Evolutionary conservation across 2,797 vertebrate genomes (phyloP).

Genomic region (Morus bassanus): DNA sequence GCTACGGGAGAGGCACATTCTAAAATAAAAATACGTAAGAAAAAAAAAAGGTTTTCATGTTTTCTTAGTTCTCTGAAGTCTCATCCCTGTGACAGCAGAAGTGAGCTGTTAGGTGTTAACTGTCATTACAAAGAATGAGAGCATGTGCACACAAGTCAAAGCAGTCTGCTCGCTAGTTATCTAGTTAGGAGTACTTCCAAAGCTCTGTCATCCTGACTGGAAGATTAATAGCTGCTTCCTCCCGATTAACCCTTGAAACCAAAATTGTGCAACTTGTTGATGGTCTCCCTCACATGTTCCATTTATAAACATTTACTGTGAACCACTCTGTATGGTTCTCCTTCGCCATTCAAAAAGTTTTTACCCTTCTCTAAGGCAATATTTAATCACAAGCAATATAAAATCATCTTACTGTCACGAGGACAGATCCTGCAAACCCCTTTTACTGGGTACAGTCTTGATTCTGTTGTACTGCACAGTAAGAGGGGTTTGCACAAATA

Average conservation of each 20-base stretch:
- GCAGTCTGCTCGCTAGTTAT: background rate
- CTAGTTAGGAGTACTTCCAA: background rate
- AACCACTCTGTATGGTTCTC: background rate
- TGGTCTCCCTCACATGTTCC: background rate
- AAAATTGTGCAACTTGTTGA: background rate
- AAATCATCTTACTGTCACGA: background rate
- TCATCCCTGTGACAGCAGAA: background rate
- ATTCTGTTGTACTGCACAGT: background rate
- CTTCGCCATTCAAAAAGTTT: background rate
- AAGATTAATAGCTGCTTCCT: constrained; percentile 18
- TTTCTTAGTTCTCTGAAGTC: background rate
- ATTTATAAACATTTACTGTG: background rate
- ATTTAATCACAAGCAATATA: background rate
- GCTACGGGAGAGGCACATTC: background rate
- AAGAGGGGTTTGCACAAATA: constrained; percentile 11
- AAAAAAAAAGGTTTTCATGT: background rate
- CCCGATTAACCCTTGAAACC: background rate
- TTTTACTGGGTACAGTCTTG: background rate
- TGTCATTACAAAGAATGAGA: background rate
- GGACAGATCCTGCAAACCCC: background rate
- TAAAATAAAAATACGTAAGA: background rate
- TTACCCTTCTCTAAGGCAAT: constrained; percentile 1
- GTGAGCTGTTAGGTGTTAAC: background rate
- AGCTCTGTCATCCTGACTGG: background rate
- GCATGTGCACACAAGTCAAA: background rate